Evolutionary conservation across 2,113 vertebrate species (phyloP), one percentile per base, ranked within the genome.

Genomic region (Pterocles gutturalis): DNA sequence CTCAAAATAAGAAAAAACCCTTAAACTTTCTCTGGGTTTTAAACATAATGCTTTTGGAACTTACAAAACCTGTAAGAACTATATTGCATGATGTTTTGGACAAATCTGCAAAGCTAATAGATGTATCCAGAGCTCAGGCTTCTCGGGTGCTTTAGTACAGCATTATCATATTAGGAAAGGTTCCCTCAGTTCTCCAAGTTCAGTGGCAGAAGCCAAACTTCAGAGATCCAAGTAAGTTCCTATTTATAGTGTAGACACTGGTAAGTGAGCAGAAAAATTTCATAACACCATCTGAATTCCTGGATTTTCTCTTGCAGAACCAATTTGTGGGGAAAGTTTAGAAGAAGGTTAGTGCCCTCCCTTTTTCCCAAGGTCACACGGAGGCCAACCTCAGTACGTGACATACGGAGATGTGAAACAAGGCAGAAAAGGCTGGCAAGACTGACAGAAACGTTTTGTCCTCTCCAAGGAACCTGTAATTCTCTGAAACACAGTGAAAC

Each of bases 261-360:
- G 6, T 64, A 89, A 92, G n/a, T 5, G 77, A 85, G 48, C 38
- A 75, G n/a, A 77, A 91, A 81, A 73, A 48, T 13, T 46, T 73
- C 22, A 2, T 58, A 93, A 62, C 13, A 55, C 24, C 17, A 84
- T 77, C 33, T 67, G 73, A 92, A 89, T 71, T 73, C 88, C 76
- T 84, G 57, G n/a, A 89, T 92, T 91, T 96, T 87, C 17, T 87
- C 69, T 72, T 82, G 54, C 70, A 91, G 28, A 85, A 54, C 8
- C 22, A n/a, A 84, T 72, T 38, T 92, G 33, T 69, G 53, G 25
- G 38, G 18, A 54, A 70, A 83, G 45, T 83, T 84, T 71, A 80
- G 33, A 66, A 65, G 26, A 25, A 34, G 21, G 49, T 58, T 51
- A 65, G 31, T 24, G 18, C 4, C 46, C 31, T 81, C 26, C 36